Conservation (phyloP, 2,888 invertebrate species). For the Chymomyza amoena region DNA sequence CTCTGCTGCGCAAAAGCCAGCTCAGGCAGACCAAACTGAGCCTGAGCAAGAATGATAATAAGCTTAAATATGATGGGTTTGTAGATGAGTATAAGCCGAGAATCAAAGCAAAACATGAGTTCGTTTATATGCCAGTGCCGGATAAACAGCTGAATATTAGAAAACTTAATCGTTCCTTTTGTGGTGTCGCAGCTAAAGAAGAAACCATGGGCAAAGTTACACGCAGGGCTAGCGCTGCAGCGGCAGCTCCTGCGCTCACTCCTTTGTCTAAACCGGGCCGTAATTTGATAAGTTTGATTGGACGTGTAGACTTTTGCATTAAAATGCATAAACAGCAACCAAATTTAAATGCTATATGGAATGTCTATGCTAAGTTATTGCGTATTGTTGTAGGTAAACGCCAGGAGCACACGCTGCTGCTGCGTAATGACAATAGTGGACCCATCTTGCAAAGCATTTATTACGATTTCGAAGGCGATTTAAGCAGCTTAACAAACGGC, state of each 20-base stretch:
- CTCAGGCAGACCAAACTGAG: slow-evolving; percentile 65
- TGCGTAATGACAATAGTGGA: slow-evolving; percentile 64
- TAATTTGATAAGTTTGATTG: slow-evolving; percentile 58
- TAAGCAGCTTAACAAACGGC: slow-evolving; percentile 38
- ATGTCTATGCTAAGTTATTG: slow-evolving; percentile 73
- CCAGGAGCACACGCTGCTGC: slow-evolving; percentile 61
- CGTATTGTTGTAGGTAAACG: slow-evolving; percentile 69
- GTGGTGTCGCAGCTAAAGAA: neutral
- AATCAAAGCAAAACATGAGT: slow-evolving; percentile 24
- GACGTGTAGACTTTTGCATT: slow-evolving; percentile 68
- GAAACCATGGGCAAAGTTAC: neutral
- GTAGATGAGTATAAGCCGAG: slow-evolving; percentile 48
- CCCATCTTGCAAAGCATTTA: slow-evolving; percentile 74
- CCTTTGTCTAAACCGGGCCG: slow-evolving; percentile 46
- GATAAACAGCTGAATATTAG: neutral
- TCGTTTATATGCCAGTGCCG: slow-evolving; percentile 25
- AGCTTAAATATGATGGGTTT: slow-evolving; percentile 49
- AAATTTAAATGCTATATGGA: slow-evolving; percentile 66
- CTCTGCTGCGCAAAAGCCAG: slow-evolving; percentile 45
- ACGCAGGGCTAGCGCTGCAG: neutral
- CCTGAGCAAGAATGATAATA: slow-evolving; percentile 48
- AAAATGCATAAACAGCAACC: slow-evolving; percentile 65
- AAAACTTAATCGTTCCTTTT: slow-evolving; percentile 21
- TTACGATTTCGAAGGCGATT: slow-evolving; percentile 67
- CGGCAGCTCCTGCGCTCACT: neutral